Evolutionary conservation across 1,140 invertebrate species (phyloP), one percentile per base, ranked within the genome.

Genomic region (Palaemon carinicauda): DNA sequence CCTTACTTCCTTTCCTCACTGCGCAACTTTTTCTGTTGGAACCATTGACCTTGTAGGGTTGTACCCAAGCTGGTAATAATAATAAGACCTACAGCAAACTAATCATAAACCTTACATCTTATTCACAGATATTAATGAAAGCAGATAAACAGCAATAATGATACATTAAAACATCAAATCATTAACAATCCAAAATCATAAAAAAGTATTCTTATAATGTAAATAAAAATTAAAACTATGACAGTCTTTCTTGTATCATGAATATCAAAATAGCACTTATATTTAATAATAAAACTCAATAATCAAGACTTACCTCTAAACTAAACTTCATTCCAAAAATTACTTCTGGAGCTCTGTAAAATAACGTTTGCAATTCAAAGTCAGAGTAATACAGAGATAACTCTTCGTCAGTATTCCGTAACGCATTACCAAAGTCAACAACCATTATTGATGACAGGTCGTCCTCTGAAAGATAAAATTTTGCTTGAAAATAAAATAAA

Each of bases 351-450:
- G 89, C 89, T 81, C 89, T 89, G 77, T 90, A 90, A 1, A 89
- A 85, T 10, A 91, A 90, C 51, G 92, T 92, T 88, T 92, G 92
- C 10, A 92, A 89, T 74, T 92, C 91, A 90, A 91, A 92, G 84
- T 92, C 91, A 31, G 90, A 89, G 81, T 92, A 91, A 87, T 92
- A 92, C 15, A 92, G 87, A 15, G 91, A 91, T 10, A 92, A 88
- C 80, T 92, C 92, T 81, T 91, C 90, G 79, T 91, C 90, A 10
- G 90, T 89, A 87, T 91, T 90, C 71, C 91, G 90, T 3, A 92
- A 90, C 33, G 91, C 90, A 90, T 92, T 92, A 12, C 92, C 91
- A 90, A 92, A 92, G 86, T 92, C 92, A 56, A 92, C 90, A 12
- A 92, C 90, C 77, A 90, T 90, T 31, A 92, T 79, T 51, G 90